phyloP scores from a whole-genome alignment of 2,797 vertebrate species.

The Paratrypauchen microcephalus region DNA sequence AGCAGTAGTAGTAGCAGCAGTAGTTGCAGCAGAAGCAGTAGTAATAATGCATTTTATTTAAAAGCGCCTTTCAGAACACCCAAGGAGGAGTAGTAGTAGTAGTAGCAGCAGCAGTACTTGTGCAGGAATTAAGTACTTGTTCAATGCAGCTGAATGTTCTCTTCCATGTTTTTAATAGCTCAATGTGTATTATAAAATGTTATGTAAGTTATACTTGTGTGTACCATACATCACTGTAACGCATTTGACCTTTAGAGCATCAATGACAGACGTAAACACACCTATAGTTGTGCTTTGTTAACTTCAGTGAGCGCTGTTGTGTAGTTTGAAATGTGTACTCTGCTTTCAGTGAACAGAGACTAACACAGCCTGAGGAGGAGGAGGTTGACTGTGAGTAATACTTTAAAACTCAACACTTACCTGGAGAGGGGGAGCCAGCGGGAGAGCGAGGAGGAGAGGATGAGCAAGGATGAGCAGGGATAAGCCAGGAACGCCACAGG shows the following conservation, averaged over 20 bases:
- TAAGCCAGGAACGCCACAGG: neutral
- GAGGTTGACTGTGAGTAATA: slow-evolving; percentile 59
- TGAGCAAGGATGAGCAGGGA: slow-evolving; percentile 26
- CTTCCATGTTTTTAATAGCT: too few relatives aligned
- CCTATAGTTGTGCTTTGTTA: slow-evolving; percentile 12
- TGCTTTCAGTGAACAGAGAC: slow-evolving; percentile 27
- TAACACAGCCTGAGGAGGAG: slow-evolving; percentile 35
- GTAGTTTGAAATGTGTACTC: slow-evolving; percentile 22
- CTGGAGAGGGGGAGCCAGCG: slow-evolving; percentile 45
- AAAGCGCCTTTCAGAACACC: too few relatives aligned
- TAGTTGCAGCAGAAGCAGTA: too few relatives aligned
- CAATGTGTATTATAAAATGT: too few relatives aligned
- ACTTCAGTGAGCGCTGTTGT: neutral
- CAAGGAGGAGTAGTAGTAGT: too few relatives aligned
- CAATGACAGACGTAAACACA: neutral
- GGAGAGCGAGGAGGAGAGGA: slow-evolving; percentile 39
- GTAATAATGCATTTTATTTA: too few relatives aligned
- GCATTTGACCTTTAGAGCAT: slow-evolving; percentile 5
- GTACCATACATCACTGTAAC: neutral
- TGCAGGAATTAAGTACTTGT: too few relatives aligned
- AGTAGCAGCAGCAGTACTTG: too few relatives aligned
- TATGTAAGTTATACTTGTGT: neutral
- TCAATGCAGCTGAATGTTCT: too few relatives aligned
- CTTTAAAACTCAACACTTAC: slow-evolving; percentile 72
- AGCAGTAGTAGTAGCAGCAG: too few relatives aligned